Evolutionary conservation across 2,113 vertebrate species (phyloP).

Genomic region (Leptobrachium ailaonicum): DNA sequence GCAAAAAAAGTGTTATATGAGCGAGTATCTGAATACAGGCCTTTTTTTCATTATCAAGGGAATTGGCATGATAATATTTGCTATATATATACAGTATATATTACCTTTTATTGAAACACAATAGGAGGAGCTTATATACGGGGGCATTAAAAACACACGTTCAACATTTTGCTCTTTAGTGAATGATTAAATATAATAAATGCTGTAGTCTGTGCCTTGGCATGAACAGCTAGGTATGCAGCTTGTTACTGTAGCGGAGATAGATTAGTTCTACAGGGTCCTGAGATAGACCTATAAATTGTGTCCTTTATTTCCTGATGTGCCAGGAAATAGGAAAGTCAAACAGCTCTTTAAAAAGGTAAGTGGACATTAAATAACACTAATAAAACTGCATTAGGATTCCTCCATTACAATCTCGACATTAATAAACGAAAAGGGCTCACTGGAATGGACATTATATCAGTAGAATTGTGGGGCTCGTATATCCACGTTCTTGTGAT

Average conservation of each 20-base stretch:
- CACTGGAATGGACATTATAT: conserved; percentile 24
- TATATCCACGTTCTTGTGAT: background rate
- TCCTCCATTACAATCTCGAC: conserved; percentile 27
- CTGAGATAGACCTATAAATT: conserved; percentile 38
- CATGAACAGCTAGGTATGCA: background rate
- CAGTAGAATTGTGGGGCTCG: conserved; percentile 11
- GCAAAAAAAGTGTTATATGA: no score
- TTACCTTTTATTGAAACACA: no score
- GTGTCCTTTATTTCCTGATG: conserved; percentile 7
- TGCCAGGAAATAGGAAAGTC: conserved; percentile 35
- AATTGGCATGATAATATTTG: no score
- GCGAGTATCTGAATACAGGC: no score
- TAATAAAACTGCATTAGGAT: conserved; percentile 39
- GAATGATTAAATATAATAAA: background rate
- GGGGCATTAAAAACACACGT: no score
- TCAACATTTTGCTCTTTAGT: no score
- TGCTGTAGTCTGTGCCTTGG: background rate
- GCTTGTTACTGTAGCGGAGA: conserved; percentile 13
- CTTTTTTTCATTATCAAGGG: no score
- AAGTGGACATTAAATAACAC: conserved; percentile 42
- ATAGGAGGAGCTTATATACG: no score
- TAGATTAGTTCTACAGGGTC: conserved; percentile 6
- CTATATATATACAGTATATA: no score
- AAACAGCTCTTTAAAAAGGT: conserved; percentile 32
- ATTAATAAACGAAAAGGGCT: conserved; percentile 27